Evolutionary conservation across 1,140 invertebrate species (phyloP).

Genomic region (Drosophila equinoxialis): DNA sequence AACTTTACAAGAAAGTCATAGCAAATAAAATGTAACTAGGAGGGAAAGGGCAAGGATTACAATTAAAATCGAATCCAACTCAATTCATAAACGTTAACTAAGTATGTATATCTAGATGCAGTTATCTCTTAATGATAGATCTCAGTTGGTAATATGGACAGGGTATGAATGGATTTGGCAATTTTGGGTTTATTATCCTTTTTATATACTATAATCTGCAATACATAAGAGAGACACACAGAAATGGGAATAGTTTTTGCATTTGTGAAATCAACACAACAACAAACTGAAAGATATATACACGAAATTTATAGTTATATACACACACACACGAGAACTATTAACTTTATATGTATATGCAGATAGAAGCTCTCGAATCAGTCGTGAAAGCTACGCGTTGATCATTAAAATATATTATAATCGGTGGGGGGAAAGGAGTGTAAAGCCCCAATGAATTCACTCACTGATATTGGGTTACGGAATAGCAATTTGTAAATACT

Average conservation of each 20-base stretch:
- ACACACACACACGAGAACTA: neutral
- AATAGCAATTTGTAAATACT: slow-evolving; percentile 57
- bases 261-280: slow-evolving; percentile 37
- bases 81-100: neutral
- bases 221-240: slow-evolving; percentile 16
- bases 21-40: neutral
- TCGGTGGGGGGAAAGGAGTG: neutral
- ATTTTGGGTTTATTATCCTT: neutral
- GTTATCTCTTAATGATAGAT: neutral
- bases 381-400: slow-evolving; percentile 38
- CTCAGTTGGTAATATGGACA: slow-evolving; percentile 1
- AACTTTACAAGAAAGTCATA: slow-evolving; percentile 49
- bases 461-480: slow-evolving; percentile 18
- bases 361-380: slow-evolving; percentile 26
- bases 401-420: slow-evolving; percentile 46
- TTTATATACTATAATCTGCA: slow-evolving; percentile 2
- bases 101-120: neutral
- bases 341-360: slow-evolving; percentile 37
- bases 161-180: neutral
- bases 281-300: slow-evolving; percentile 57
- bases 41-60: neutral
- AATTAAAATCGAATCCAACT: slow-evolving; percentile 7
- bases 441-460: neutral
- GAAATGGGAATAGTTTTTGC: slow-evolving; percentile 45
- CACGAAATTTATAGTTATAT: slow-evolving; percentile 63